Percentiles rank a stretch among this genome's conserved stretches.
phyloP scores from a whole-genome alignment of 2,113 vertebrate genomes.

The Stegastes partitus region DNA sequence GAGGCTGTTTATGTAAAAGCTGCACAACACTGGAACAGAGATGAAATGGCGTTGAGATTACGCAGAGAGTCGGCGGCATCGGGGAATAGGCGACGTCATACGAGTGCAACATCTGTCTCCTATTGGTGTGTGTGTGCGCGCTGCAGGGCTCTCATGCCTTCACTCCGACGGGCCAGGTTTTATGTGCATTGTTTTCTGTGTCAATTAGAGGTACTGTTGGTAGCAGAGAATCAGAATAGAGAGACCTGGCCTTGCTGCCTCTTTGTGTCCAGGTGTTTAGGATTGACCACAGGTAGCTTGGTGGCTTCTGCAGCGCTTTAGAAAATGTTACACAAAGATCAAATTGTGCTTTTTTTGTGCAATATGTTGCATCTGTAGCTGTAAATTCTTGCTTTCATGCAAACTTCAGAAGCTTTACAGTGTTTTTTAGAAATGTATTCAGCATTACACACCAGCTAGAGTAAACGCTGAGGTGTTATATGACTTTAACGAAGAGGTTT shows the following conservation, averaged over 20 bases:
- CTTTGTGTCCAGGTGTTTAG: no score
- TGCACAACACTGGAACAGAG: conserved; percentile 26
- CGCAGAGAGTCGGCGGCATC: conserved; percentile 30
- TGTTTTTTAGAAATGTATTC: no score
- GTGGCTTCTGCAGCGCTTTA: no score
- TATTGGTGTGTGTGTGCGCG: conserved; percentile 58
- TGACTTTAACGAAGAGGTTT: no score
- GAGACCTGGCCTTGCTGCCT: background rate
- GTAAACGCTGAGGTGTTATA: no score
- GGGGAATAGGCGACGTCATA: conserved; percentile 56
- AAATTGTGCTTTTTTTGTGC: no score
- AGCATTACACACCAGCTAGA: no score
- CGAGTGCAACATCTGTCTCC: conserved; percentile 77
- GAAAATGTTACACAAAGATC: no score
- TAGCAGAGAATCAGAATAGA: conserved; percentile 1
- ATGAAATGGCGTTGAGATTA: conserved; percentile 55
- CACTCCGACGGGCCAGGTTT: conserved; percentile 30
- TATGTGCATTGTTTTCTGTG: conserved; percentile 19
- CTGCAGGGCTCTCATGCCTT: conserved; percentile 21
- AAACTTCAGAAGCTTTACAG: no score
- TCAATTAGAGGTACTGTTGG: conserved; percentile 15
- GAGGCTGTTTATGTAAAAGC: conserved; percentile 45
- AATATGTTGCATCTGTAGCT: no score
- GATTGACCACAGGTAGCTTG: no score
- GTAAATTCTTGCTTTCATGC: no score